Evolutionary conservation across 2,888 invertebrate species (phyloP), one percentile per base, ranked within the genome.

Genomic region (Diaprepes abbreviatus): DNA sequence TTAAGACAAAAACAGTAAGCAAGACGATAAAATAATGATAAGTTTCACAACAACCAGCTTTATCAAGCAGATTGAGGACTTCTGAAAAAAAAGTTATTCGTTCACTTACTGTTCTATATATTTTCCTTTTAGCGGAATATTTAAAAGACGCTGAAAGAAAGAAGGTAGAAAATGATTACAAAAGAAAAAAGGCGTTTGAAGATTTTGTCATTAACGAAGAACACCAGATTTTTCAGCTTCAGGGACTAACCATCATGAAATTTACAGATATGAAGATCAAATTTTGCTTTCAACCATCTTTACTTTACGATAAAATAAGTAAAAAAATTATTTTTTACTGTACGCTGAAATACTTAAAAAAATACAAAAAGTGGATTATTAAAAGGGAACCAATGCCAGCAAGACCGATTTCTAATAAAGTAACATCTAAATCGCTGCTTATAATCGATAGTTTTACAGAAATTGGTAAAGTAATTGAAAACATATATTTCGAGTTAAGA

Each of bases 201-300:
- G n/a, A 35, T 12, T n/a, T 24, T 12, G 62, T 38, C 3, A 40
- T 12, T 6, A 9, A 50, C 6, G 21, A 48, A 57, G 24, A 31
- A 9, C 48, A 48, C 14, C 17, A 7, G 7, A 45, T 74, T 7
- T 76, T 78, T 17, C 66, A 65, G 7, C 60, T 74, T 3, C 54
- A 50, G 12, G 78, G 76, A 3, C 17, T 79, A 1, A 16, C 64
- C n/a, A 75, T 76, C 35, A 40, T 75, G 14, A 74, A 68, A 67
- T 78, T 76, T 48, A 72, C 73, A 1, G 70, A 71, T 9, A 45
- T 45, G 28, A 76, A 73, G 71, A 77, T 79, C 19, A 79, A 78
- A 70, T 77, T 79, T 59, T 69, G 60, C 10, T 78, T 76, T 68
- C 52, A 60, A 66, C 78, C 79, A 0, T 66, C 62, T 19, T 38